Percentiles rank a stretch among this genome's conserved stretches.
phyloP scores from a whole-genome alignment of 2,888 invertebrate species.

The Lypha dubia region DNA sequence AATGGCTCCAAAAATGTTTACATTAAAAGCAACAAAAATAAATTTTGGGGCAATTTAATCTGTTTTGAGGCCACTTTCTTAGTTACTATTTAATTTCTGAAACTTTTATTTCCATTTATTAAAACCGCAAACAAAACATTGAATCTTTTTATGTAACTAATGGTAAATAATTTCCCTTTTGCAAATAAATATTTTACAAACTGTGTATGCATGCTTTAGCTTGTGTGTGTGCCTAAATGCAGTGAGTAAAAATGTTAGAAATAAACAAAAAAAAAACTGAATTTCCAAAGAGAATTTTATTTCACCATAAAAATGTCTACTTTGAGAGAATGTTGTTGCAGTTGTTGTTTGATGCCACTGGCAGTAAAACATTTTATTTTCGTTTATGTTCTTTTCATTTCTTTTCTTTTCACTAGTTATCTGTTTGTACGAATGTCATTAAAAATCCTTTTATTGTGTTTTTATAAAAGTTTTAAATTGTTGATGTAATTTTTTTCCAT shows the following conservation, averaged over 20 bases:
- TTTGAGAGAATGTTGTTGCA: conserved; percentile 3
- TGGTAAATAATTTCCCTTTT: not conserved
- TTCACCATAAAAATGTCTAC: conserved; percentile 1
- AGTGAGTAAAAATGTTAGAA: too few species aligned
- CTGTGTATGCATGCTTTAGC: not conserved
- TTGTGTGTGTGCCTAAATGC: too few species aligned
- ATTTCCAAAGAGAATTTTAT: conserved; percentile 29
- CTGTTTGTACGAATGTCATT: not conserved
- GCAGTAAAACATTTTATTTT: not conserved
- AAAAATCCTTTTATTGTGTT: not conserved
- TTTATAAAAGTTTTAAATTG: conserved; percentile 22
- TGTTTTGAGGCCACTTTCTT: too few species aligned
- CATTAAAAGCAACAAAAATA: too few species aligned
- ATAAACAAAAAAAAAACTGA: not conserved
- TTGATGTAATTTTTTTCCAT: not conserved
- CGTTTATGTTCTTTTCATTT: not conserved
- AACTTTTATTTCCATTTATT: too few species aligned
- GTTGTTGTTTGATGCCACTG: conserved; percentile 10
- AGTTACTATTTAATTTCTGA: too few species aligned
- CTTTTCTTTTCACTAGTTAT: not conserved
- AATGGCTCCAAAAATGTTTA: too few species aligned
- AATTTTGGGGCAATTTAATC: too few species aligned
- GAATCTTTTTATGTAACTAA: too few species aligned
- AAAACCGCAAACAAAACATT: too few species aligned
- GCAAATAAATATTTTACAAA: not conserved